Percentiles rank a stretch among this genome's conserved stretches.
Evolutionary conservation across 1,140 invertebrate species (phyloP).

Genomic region (Bemisia tabaci): DNA sequence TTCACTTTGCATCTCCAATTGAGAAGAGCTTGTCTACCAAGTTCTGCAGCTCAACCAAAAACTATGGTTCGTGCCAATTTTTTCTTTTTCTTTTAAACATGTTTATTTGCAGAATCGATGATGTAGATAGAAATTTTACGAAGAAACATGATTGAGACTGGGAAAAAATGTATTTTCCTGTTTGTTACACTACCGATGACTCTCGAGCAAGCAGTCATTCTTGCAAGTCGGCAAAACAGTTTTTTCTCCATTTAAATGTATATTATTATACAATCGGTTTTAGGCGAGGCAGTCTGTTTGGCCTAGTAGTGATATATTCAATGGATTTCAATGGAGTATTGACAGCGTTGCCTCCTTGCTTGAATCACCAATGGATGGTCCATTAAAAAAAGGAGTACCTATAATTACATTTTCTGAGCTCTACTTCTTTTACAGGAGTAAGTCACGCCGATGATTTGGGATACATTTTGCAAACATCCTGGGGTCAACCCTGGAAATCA

Average conservation of each 20-base stretch:
- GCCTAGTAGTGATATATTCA: background rate
- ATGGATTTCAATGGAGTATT: background rate
- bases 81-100: background rate
- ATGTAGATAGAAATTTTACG: background rate
- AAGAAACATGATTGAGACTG: too few species aligned
- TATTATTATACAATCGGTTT: too few species aligned
- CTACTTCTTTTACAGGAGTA: slow-evolving; percentile 12
- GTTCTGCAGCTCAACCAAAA: background rate
- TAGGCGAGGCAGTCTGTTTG: background rate
- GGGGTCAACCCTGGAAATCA: background rate
- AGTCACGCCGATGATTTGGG: slow-evolving; percentile 20
- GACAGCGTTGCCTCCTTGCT: background rate
- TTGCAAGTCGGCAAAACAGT: background rate
- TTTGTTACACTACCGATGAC: background rate
- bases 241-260: too few species aligned
- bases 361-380: background rate
- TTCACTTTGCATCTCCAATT: slow-evolving; percentile 20
- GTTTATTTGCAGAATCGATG: too few species aligned
- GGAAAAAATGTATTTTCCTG: too few species aligned
- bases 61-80: background rate
- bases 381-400: background rate
- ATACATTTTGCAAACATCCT: slow-evolving; percentile 12
- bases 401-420: background rate
- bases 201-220: background rate
- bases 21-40: slow-evolving; percentile 15